Base-by-base conservation (phyloP, 2,113 vertebrate genomes). In the Illadopsis cleaveri region DNA sequence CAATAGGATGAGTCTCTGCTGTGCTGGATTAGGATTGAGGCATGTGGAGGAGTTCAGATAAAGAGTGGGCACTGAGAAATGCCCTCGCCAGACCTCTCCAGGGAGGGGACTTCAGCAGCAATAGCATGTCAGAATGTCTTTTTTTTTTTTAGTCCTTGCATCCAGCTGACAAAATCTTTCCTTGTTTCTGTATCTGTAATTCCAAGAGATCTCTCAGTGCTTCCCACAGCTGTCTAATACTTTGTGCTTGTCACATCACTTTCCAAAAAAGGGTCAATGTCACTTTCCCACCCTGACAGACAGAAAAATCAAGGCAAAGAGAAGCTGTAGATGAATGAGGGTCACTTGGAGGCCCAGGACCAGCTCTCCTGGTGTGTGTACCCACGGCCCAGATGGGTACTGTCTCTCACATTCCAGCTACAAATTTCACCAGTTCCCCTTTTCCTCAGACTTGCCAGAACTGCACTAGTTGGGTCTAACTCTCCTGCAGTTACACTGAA, bases 11-110 rank as follows among this genome's bases (percentile, higher is more conserved):
- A 94, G 89, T 76, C 79, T 96, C 82, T 93, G 93, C 95, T 96
- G 93, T 56, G 92, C 92, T 90, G 94, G 88, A 94, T 97, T 97
- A 94, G 95, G 95, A 94, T 83, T 94, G 93, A 83, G 93, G 94
- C 75, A 58, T 92, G 95, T 51, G 90, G 96, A 95, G 93, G 94
- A 96, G 95, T 96, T 96, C 82, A 92, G 95, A 97, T 90, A 96
- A 97, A 93, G 92, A 96, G 96, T 96, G 94, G 96, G 96, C 96
- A 94, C 92, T 70, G 92, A 96, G 91, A 94, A 94, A 95, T 93
- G 94, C 95, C 96, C 96, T 95, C 66, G 1, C 66, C 84, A 94
- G 94, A 94, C 94, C 96, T 97, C 96, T 95, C 94, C 40, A 78
- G 92, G 92, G 92, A 95, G 76, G 88, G 80, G 20, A 57, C 61